Base-by-base conservation (phyloP, 2,797 vertebrate genomes). In the Lacerta viridis region DNA sequence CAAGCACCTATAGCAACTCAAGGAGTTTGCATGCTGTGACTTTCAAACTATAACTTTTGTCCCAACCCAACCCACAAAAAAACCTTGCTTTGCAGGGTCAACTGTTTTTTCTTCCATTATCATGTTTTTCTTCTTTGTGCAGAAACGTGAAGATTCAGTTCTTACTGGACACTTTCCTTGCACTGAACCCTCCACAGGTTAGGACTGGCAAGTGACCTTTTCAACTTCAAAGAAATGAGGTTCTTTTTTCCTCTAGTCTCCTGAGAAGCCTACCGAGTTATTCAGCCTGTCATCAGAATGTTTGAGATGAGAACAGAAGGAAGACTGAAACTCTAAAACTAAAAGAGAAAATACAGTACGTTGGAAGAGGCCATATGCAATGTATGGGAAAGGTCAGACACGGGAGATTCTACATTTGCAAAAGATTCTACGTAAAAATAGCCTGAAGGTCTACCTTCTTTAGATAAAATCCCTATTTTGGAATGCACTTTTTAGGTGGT, bases 241-340 rank as follows among this genome's bases (percentile, higher is more conserved):
- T 69, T 84, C 78, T 33, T 77, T 46, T 88, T 74, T 80, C 50
- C 50, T 20, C 36, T 3, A 5, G 27, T 64, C 80, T 88, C 85
- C 25, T 46, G 72, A 81, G 87, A 36, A 87, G 15, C 2, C 0
- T 18, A 41, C 9, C 59, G 41, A 92, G 76, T 86, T 87, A 88
- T 33, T 69, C 86, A 77, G 74, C 8, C 69, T 84, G 43, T 79
- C 84, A 88, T 84, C 46, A 82, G 46, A 88, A 79, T n/a, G 5
- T 50, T 46, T 17, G 50, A 43, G 7, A 68, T 17, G 6, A 84
- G 84, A 71, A 74, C 74, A 68, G n/a, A 88, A 68, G 72, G 61
- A 15, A 80, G 6, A 23, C n/a, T 3, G 46, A 64, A 64, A 33
- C 59, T 75, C 25, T 43, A 33, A 50, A 3, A 83, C 20, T 76